Conservation (phyloP, 2,113 vertebrate species). For the Pseudorhombus dupliciocellatus region DNA sequence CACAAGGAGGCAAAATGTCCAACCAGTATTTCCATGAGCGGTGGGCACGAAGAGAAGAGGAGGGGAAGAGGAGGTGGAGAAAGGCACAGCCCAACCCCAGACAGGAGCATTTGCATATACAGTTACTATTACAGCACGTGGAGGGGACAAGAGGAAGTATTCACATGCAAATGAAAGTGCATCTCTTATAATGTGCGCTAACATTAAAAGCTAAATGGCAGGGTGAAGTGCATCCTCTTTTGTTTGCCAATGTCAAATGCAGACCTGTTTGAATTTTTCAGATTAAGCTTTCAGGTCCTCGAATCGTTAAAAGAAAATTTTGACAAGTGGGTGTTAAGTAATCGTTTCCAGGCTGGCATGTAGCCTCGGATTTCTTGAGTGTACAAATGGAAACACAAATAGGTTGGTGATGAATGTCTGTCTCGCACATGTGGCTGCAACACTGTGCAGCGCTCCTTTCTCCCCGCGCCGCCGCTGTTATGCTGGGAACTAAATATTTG, state of each 20-base stretch:
- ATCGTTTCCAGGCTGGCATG: background rate
- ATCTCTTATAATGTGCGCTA: conserved; percentile 61
- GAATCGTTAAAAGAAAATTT: conserved; percentile 16
- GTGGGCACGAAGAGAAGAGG: conserved; percentile 9
- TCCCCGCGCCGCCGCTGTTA: background rate
- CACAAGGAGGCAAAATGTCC: conserved; percentile 54
- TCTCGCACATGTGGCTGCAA: background rate
- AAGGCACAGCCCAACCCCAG: conserved; percentile 15
- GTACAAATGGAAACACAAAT: background rate
- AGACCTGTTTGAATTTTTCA: conserved; percentile 15
- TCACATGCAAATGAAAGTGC: conserved; percentile 66
- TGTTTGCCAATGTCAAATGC: conserved; percentile 34
- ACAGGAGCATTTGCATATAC: conserved; percentile 25
- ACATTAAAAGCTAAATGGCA: conserved; percentile 36
- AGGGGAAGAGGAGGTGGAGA: background rate
- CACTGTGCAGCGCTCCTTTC: background rate
- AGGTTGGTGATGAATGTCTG: background rate
- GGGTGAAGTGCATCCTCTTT: conserved; percentile 35
- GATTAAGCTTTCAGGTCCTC: conserved; percentile 15
- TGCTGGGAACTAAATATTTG: background rate
- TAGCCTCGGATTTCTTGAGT: conserved; percentile 5
- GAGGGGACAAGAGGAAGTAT: conserved; percentile 46
- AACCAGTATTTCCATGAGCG: conserved; percentile 41
- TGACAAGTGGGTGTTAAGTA: conserved; percentile 10
- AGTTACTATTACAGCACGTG: background rate